A percentile compares a stretch with the other conserved stretches of the same genome.
These are phyloP conservation scores for Halcyon smyrnensis DNA, from an alignment of 2,797 vertebrate genomes.

Conservation along the genomic window DNA sequence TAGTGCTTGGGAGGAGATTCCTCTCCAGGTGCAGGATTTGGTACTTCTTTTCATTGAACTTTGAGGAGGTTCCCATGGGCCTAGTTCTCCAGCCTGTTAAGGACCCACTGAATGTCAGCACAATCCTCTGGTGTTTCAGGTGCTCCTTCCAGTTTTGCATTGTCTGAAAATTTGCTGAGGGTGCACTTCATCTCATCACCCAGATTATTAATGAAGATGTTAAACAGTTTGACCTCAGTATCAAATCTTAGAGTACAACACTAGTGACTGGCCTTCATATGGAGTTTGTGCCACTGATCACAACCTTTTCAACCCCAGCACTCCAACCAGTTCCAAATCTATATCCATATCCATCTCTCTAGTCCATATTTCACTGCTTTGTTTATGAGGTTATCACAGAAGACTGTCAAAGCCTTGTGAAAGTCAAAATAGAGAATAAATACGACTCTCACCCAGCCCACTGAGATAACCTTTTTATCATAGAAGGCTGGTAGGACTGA, in stretches of 20 bases:
- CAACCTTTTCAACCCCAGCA: not conserved
- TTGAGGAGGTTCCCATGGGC: not conserved
- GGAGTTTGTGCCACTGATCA: not conserved
- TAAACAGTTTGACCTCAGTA: not conserved
- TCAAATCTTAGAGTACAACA: not conserved
- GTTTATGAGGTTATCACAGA: not conserved
- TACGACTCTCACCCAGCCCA: not conserved
- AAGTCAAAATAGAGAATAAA: not conserved
- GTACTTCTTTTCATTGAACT: not conserved
- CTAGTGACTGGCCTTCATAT: too few relatives aligned
- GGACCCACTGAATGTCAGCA: not conserved
- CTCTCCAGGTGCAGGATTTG: not conserved
- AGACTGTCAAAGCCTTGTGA: rapidly evolving
- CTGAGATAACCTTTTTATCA: not conserved
- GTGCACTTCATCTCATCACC: not conserved
- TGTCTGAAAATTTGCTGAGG: not conserved
- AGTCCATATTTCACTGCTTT: not conserved
- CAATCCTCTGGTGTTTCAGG: not conserved
- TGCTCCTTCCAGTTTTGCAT: not conserved
- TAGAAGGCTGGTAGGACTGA: not conserved
- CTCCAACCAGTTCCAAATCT: rapidly evolving
- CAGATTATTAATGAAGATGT: not conserved
- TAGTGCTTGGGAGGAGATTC: not conserved
- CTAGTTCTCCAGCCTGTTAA: not conserved
- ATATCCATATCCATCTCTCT: not conserved